These are phyloP conservation scores for Coptotermes formosanus DNA, from an alignment of 1,140 invertebrate species.

Conservation along the genomic window DNA sequence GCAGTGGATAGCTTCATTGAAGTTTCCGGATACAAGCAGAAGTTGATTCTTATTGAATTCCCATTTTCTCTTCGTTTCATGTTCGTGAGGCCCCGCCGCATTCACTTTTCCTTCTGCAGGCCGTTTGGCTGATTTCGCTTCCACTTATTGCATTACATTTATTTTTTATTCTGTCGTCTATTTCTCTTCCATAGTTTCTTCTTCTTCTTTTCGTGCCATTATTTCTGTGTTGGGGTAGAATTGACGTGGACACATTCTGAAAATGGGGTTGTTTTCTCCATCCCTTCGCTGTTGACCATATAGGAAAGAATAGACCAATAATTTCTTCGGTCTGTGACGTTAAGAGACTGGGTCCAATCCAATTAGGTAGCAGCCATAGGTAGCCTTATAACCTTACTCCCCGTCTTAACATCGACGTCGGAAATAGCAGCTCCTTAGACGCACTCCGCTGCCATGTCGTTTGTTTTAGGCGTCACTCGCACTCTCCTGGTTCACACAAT, in stretches of 20 bases:
- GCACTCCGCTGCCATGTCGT: not conserved
- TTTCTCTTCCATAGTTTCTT: not conserved
- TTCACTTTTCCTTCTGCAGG: not conserved
- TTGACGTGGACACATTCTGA: not conserved
- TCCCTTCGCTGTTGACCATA: not conserved
- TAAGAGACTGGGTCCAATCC: slow-evolving; percentile 9
- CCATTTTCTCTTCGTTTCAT: not conserved
- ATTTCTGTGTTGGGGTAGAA: not conserved
- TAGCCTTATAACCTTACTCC: not conserved
- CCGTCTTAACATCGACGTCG: no score
- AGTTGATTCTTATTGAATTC: not conserved
- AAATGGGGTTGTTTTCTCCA: not conserved
- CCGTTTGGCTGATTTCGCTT: not conserved
- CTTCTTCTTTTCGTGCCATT: not conserved
- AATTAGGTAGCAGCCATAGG: not conserved
- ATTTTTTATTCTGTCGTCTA: not conserved
- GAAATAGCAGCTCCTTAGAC: not conserved
- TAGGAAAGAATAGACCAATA: slow-evolving; percentile 3
- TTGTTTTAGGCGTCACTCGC: not conserved
- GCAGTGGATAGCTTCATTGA: not conserved
- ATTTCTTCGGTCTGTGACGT: slow-evolving; percentile 8
- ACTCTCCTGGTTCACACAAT: not conserved
- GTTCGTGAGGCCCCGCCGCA: not conserved
- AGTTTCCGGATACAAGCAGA: not conserved
- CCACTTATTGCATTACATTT: not conserved